Conservation (phyloP, 2,888 invertebrate genomes). For the Drosophila demipolita region DNA sequence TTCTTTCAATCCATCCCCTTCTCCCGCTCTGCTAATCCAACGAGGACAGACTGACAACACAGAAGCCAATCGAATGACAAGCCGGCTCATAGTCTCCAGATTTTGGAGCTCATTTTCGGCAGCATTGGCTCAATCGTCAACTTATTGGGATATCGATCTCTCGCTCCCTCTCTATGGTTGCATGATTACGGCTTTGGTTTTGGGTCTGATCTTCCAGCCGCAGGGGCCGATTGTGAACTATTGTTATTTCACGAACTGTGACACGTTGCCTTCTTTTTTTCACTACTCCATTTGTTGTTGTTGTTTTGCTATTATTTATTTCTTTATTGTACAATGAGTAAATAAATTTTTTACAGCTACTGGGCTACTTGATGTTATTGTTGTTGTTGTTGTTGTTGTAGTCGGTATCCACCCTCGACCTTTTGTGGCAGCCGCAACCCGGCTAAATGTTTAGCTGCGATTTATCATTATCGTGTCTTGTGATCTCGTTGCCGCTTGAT, state of each 20-base stretch:
- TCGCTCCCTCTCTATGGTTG: slow-evolving; percentile 10
- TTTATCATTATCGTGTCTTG: slow-evolving; percentile 81
- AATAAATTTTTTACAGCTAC: slow-evolving; percentile 75
- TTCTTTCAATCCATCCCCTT: slow-evolving; percentile 3
- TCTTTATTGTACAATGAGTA: slow-evolving; percentile 79
- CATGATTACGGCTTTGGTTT: slow-evolving; percentile 6
- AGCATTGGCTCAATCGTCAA: slow-evolving; percentile 77
- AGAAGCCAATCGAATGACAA: slow-evolving; percentile 77
- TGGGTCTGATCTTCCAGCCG: slow-evolving; percentile 70
- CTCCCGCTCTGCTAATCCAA: neutral
- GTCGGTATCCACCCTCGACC: slow-evolving; percentile 77
- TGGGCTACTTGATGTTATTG: slow-evolving; percentile 57
- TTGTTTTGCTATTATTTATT: slow-evolving; percentile 70
- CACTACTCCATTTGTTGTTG: slow-evolving; percentile 53
- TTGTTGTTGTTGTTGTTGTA: slow-evolving; percentile 30
- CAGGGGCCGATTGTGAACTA: slow-evolving; percentile 76
- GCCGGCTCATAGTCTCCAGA: slow-evolving; percentile 53
- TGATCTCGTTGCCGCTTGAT: slow-evolving; percentile 74
- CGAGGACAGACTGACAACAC: slow-evolving; percentile 32
- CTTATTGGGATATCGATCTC: slow-evolving; percentile 78
- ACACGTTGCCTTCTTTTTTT: slow-evolving; percentile 63
- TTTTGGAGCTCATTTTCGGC: slow-evolving; percentile 54
- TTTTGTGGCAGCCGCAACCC: slow-evolving; percentile 74
- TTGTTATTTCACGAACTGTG: slow-evolving; percentile 81
- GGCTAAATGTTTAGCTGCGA: slow-evolving; percentile 79